phyloP scores from a whole-genome alignment of 2,888 invertebrate genomes.

The Oxycera nigricornis region DNA sequence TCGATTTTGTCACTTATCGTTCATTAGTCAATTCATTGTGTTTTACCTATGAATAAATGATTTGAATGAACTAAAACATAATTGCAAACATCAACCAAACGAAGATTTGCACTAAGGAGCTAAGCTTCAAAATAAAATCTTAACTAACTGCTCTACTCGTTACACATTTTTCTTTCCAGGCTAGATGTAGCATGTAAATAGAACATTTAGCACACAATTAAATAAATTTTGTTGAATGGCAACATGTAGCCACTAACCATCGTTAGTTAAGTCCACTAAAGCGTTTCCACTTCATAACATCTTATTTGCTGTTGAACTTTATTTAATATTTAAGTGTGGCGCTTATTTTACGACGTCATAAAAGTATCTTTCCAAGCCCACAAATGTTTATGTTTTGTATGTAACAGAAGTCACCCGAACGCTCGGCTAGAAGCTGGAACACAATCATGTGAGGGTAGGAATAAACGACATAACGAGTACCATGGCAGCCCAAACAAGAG shows the following conservation, averaged over 20 bases:
- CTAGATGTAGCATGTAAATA: no score
- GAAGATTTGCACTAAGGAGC: no score
- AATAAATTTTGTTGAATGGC: background rate
- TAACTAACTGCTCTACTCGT: no score
- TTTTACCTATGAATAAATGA: no score
- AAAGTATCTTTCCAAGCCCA: background rate
- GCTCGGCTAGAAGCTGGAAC: background rate
- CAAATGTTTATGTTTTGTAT: background rate
- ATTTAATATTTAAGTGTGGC: slow-evolving; percentile 21
- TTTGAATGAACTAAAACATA: no score
- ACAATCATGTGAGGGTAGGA: background rate
- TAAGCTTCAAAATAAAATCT: no score
- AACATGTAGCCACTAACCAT: background rate
- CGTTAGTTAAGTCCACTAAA: background rate
- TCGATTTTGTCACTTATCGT: no score
- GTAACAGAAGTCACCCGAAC: background rate
- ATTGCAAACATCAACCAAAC: no score
- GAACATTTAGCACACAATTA: background rate
- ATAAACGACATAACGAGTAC: background rate
- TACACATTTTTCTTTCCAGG: no score
- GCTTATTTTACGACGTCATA: slow-evolving; percentile 36
- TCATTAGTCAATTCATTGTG: no score
- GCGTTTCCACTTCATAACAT: background rate
- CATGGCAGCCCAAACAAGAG: background rate
- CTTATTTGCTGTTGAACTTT: background rate